Percentiles rank a stretch among this genome's conserved stretches.
Evolutionary conservation across 2,888 invertebrate species (phyloP).

Genomic region (Limnephilus lunatus): DNA sequence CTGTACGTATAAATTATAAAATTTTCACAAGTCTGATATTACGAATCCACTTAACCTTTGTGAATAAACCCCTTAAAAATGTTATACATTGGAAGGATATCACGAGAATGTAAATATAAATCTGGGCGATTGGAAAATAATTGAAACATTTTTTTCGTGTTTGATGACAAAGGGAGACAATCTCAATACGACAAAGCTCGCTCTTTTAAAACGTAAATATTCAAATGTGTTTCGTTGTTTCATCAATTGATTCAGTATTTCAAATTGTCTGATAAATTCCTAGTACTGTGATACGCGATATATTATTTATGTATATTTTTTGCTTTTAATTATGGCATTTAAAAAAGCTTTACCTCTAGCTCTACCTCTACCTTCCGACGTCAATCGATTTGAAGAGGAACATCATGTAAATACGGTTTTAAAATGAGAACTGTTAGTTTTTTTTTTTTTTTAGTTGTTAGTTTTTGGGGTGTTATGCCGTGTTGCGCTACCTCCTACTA

Average conservation of each 20-base stretch:
- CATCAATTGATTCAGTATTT: background rate
- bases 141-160: conserved; percentile 28
- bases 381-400: too few relatives aligned
- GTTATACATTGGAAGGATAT: conserved; percentile 9
- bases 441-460: too few relatives aligned
- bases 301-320: background rate
- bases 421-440: too few relatives aligned
- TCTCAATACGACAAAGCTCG: conserved; percentile 29
- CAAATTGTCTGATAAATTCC: background rate
- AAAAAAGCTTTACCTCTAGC: too few relatives aligned
- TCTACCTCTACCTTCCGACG: too few relatives aligned
- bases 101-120: conserved; percentile 38
- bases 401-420: too few relatives aligned
- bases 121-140: conserved; percentile 38
- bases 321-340: background rate
- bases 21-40: conserved; percentile 38
- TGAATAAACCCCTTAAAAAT: background rate
- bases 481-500: too few relatives aligned
- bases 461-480: too few relatives aligned
- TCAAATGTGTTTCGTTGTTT: background rate
- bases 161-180: conserved; percentile 20
- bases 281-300: background rate
- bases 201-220: conserved; percentile 4
- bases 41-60: conserved; percentile 43
- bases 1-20: conserved; percentile 43